Base-by-base conservation (phyloP, 2,113 vertebrate genomes). In the Dipodomys ordii region DNA sequence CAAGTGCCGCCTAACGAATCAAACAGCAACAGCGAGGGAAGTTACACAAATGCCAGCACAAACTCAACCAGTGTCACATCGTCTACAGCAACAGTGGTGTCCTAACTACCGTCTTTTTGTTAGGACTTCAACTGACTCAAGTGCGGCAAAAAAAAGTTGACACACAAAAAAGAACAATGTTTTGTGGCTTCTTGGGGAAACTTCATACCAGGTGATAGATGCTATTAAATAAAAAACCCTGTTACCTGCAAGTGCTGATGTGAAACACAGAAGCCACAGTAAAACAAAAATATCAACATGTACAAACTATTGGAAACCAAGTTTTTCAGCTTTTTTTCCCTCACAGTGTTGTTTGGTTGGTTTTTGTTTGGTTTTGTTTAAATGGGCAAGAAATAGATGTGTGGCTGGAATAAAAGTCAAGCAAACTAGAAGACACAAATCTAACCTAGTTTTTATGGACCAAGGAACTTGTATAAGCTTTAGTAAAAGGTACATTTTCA, bases 401-500 rank as follows among this genome's bases (percentile, higher is more conserved):
- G 98, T 98, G 98, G 97, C 97, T 98, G 98, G 98, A 98, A 98
- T 98, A 96, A 97, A 98, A 94, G 97, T 98, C 96, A 96, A 98
- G 96, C 96, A 98, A 98, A 98, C 97, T 98, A 98, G 98, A 99
- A 99, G 98, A 98, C 98, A 97, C 97, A 98, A 98, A 99, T 97
- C 98, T 99, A 98, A 99, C 98, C 97, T 99, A 99, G 99, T 99
- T 99, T 99, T 99, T 99, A 99, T 98, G 99, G 99, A 99, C 99
- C 99, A 99, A 99, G 98, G 98, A 99, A 99, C 99, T 99, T 99
- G 98, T 99, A 99, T 99, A 99, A 99, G 99, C 99, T 99, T 99
- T 99, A 99, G 99, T 99, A 99, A 99, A 98, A 99, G 99, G 99
- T 99, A 99, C 99, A 99, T 99, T 99, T 99, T 99, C 99, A 99